Evolutionary conservation across 2,888 invertebrate genomes (phyloP).

Genomic region (Steinernema scapterisci): DNA sequence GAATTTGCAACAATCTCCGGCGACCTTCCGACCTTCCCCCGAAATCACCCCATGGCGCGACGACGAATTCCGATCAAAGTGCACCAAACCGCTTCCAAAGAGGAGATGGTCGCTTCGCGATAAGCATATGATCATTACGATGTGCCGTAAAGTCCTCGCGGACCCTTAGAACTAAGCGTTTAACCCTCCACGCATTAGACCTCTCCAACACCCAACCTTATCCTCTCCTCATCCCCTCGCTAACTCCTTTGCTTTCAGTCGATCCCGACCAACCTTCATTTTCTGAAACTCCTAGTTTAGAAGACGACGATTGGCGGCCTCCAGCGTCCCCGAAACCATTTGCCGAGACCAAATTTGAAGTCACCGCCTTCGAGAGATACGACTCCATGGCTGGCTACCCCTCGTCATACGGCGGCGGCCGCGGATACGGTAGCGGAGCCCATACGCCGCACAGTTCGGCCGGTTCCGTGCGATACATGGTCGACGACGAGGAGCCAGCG

Average conservation of each 20-base stretch:
- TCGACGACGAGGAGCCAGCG: neutral
- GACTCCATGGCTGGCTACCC: neutral
- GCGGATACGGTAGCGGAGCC: neutral
- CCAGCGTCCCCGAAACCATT: conserved; percentile 36
- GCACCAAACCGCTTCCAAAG: too few species aligned
- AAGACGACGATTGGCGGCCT: conserved; percentile 47
- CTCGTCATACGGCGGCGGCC: neutral
- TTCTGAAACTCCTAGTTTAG: conserved; percentile 26
- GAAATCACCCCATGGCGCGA: too few species aligned
- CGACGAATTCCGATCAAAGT: too few species aligned
- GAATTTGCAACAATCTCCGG: too few species aligned
- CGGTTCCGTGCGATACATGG: neutral
- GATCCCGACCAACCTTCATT: too few species aligned
- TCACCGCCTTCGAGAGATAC: neutral
- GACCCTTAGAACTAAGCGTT: too few species aligned
- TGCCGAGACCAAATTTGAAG: neutral
- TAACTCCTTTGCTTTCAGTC: too few species aligned
- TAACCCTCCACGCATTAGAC: too few species aligned
- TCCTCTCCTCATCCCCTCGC: too few species aligned
- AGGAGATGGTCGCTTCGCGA: too few species aligned
- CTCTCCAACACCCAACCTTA: too few species aligned
- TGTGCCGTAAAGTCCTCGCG: neutral
- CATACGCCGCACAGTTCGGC: neutral
- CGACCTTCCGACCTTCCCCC: too few species aligned
- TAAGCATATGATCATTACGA: neutral